Base-by-base conservation (phyloP, 2,113 vertebrate genomes). In the Daubentonia madagascariensis region DNA sequence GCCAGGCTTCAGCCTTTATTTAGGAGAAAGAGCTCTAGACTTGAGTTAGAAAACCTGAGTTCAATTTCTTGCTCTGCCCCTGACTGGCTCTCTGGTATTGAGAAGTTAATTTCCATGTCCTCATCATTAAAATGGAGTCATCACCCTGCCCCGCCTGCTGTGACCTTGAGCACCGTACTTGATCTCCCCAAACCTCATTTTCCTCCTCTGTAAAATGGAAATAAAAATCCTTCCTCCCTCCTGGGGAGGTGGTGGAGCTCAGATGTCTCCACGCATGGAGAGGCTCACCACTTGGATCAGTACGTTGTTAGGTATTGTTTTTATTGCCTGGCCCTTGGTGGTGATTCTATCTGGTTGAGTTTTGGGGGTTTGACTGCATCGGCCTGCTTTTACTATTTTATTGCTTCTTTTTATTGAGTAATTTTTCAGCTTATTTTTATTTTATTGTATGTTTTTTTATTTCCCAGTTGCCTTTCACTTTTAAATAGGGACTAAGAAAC, bases 401-500 rank as follows among this genome's bases (percentile, higher is more conserved):
- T 85, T 4, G 1, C 86, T 96, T 90, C 85, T 70, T 97, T 98
- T 98, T 96, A 98, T 96, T 91, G 97, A 95, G 92, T 94, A 89
- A 94, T 95, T 92, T 90, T 94, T 96, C 52, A 85, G 90, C 57
- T 96, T 94, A 95, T 96, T 97, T 97, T 96, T 98, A 85, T 96
- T 97, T 96, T 97, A 97, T 87, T 89, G 75, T 93, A 28, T 96
- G 87, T 84, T 96, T 95, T 96, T 79, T 96, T 98, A 95, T 97
- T 97, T 98, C 92, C 94, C 68, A 10, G 88, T 95, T 96, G 96
- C 79, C 79, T 80, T 87, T 81, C 25, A 48, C 79, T 96, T 96
- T 96, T 89, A 94, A 96, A 76, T 85, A 86, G 73, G 61, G 22
- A 59, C 40, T 37, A 93, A 85, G 78, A 81, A 97, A 79, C 43